Base-by-base conservation (phyloP, 1,140 invertebrate species). In the Neomicropteryx cornuta region DNA sequence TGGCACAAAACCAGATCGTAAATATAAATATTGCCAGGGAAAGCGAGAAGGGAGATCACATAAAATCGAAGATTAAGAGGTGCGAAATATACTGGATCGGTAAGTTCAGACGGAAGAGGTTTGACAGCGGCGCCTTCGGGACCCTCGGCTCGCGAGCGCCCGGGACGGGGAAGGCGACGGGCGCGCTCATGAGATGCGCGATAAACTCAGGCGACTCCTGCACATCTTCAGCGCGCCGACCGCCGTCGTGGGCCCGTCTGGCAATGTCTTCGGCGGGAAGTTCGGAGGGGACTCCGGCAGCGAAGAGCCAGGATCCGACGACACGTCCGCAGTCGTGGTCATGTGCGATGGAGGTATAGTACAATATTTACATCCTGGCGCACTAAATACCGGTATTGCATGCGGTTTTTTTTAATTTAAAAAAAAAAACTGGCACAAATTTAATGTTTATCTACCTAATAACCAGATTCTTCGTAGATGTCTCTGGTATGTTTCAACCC, bases 151-250 rank as follows among this genome's bases (percentile, higher is more conserved):
- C 37, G 41, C 40, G 42, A 41, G 36, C 30, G 37, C 35, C 43
- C 30, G 43, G 39, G 27, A 19, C 13, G 14, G 16, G 35, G 35
- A 28, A 3, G 11, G 21, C 44, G 49, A 54, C 56, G 60, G 48
- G 55, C 54, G 55, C 55, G 60, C 58, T 53, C 39, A 62, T 61
- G 60, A 49, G 54, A 63, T 64, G 61, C 61, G 57, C 38, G 60
- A 61, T 32, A 61, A 58, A 58, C 53, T 64, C 36, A 44, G 57
- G 42, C 52, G 53, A 30, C 44, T 61, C 42, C 47, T 64, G 35
- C 55, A 57, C 29, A 54, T 48, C 47, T 53, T 54, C 42, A 49
- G 49, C 44, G 51, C 57, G 41, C 49, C 52, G 4, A 48, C 52
- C 43, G 45, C 51, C 35, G 48, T 49, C 31, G 50, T 46, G 38